Evolutionary conservation across 2,113 vertebrate species (phyloP), one percentile per base, ranked within the genome.

Genomic region (Mugil cephalus): DNA sequence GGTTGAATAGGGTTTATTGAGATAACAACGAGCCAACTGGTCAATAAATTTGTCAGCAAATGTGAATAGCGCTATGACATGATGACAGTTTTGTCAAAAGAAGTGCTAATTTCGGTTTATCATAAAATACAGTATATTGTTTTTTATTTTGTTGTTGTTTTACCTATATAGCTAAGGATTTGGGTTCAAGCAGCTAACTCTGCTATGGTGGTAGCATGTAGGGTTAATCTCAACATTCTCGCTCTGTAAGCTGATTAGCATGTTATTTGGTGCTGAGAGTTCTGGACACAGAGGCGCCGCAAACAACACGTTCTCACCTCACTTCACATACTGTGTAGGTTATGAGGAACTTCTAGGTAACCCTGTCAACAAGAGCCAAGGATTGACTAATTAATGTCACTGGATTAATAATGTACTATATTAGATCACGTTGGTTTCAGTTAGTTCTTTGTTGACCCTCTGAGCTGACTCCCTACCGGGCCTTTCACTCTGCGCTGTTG

Each of bases 141-240:
- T 7, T 45, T n/a, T n/a, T 45, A 15, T 45, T 17, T 7, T 59
- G 13, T 11, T 17, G 21, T 21, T 58, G 43, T 58, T n/a, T 11
- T 6, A n/a, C n/a, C n/a, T n/a, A n/a, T n/a, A n/a, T n/a, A n/a
- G n/a, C n/a, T n/a, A n/a, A n/a, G n/a, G n/a, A n/a, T n/a, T n/a
- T n/a, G n/a, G n/a, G n/a, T n/a, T n/a, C n/a, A n/a, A n/a, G n/a
- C n/a, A n/a, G n/a, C n/a, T 51, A 19, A 14, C 47, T 46, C 56
- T 42, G 51, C 35, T 67, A 2, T 66, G 45, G 50, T 50, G 73
- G 61, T 19, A 63, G 54, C 65, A 63, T 36, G 54, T 64, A 59
- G 76, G 59, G 73, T 74, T 89, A 89, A 91, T 85, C 86, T 87
- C 81, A 48, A 9, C 86, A 84, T 87, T 88, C 77, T 86, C 80